phyloP scores from a whole-genome alignment of 2,888 invertebrate genomes.

The Nomada goodeniana region DNA sequence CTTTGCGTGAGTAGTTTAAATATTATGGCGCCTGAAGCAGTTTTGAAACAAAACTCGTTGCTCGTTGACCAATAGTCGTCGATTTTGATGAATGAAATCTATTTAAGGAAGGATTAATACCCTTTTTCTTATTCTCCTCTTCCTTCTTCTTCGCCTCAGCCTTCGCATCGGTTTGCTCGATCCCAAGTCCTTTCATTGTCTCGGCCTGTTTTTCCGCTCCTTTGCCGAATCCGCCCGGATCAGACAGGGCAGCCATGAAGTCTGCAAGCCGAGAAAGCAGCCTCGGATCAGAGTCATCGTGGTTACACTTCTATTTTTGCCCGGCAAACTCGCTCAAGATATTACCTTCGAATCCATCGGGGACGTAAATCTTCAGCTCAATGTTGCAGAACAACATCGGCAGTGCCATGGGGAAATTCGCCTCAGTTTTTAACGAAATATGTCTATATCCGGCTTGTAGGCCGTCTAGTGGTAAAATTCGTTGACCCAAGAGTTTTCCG shows the following conservation, averaged over 20 bases:
- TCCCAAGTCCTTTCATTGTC: constrained; percentile 89
- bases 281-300: constrained; percentile 32
- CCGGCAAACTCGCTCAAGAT: constrained; percentile 43
- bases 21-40: not conserved
- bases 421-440: constrained; percentile 89
- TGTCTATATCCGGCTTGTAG: constrained; percentile 89
- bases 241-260: constrained; percentile 98
- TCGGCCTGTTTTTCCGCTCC: constrained; percentile 88
- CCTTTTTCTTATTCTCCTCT: constrained; percentile 82
- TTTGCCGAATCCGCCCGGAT: constrained; percentile 92
- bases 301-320: constrained; percentile 47
- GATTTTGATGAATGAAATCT: constrained; percentile 5
- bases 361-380: constrained; percentile 90
- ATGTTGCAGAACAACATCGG: constrained; percentile 90
- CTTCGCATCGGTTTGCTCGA: constrained; percentile 85
- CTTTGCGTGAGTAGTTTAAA: not conserved
- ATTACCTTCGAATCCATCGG: constrained; percentile 89
- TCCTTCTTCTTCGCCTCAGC: constrained; percentile 82
- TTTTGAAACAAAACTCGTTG: not conserved
- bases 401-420: constrained; percentile 89
- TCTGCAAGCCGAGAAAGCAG: constrained; percentile 85
- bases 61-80: not conserved
- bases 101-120: constrained; percentile 55
- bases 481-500: constrained; percentile 89
- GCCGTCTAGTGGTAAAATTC: constrained; percentile 89